Base-by-base conservation (phyloP, 2,888 invertebrate genomes). In the Drosophila dives region DNA sequence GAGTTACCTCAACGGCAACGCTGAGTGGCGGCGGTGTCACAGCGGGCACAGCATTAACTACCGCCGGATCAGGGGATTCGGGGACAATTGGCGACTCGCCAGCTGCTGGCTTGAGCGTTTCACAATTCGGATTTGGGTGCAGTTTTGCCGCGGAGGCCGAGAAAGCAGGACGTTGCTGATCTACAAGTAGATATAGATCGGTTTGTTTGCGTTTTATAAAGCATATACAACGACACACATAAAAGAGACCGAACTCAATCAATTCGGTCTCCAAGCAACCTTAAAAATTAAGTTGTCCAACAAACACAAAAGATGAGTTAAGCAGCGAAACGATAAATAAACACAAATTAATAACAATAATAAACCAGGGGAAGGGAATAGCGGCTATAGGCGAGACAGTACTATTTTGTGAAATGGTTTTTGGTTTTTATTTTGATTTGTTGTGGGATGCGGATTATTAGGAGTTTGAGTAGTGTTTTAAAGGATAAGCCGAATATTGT, bases 121-220 rank as follows among this genome's bases (percentile, higher is more conserved):
- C 91, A 80, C 91, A 91, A 71, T 90, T 82, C 48, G 86, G 84
- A 81, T 91, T 91, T 83, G 86, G 81, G 81, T 91, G 90, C 81
- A 92, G 87, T 92, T 92, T 92, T 83, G 91, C 89, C 89, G 90
- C 91, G 78, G 93, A 92, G 89, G 92, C 93, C 92, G 93, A 93
- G 93, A 93, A 93, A 93, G 93, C 93, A 93, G 93, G 93, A 92
- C 93, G 92, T 84, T 91, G 92, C 77, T 91, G 92, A 93, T 93
- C 93, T 93, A 93, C 92, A 93, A 93, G 90, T 90, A 92, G 92
- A 92, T 89, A 91, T 91, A 91, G 91, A 91, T 91, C 91, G 87
- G 75, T 85, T 88, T 81, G 80, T 79, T 79, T 90, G 81, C 76
- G 75, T 72, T 80, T 81, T 76, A 78, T 64, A 79, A 85, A 83